Conservation (phyloP, 2,797 vertebrate genomes). For the Acanthurus leucopareius region DNA sequence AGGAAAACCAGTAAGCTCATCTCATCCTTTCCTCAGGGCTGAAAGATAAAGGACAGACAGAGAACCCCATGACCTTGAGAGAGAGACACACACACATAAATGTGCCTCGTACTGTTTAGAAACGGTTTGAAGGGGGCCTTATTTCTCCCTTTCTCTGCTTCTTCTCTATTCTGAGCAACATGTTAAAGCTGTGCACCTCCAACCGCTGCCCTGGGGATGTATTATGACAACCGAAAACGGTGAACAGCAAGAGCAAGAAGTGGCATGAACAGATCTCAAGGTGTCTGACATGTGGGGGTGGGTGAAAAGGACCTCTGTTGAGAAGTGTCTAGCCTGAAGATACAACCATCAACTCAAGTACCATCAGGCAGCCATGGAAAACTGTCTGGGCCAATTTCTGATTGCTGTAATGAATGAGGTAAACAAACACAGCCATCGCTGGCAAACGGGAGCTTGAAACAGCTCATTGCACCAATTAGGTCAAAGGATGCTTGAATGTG, state of each 20-base stretch:
- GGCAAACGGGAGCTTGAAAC: conserved; percentile 61
- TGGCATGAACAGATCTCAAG: conserved; percentile 84
- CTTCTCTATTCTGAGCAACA: conserved; percentile 57
- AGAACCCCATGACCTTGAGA: conserved; percentile 79
- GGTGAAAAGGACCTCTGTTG: conserved; percentile 82
- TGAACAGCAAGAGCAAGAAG: conserved; percentile 84
- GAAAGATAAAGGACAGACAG: conserved; percentile 83
- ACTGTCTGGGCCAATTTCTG: conserved; percentile 71
- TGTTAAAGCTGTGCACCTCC: conserved; percentile 72
- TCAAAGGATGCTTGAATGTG: conserved; percentile 43
- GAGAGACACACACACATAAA: conserved; percentile 49
- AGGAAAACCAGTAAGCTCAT: conserved; percentile 80
- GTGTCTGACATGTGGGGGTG: conserved; percentile 77
- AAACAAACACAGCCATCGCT: conserved; percentile 75
- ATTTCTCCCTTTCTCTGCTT: conserved; percentile 36
- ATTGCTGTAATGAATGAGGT: conserved; percentile 62
- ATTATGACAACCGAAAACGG: conserved; percentile 86
- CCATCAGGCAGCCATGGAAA: conserved; percentile 73
- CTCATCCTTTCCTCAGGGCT: conserved; percentile 81
- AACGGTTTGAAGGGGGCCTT: conserved; percentile 57
- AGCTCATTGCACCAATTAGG: conserved; percentile 49
- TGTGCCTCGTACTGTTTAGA: conserved; percentile 49
- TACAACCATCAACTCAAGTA: conserved; percentile 83
- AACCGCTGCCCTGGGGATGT: conserved; percentile 75
- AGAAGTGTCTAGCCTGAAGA: conserved; percentile 83